Percentiles rank a stretch among this genome's conserved stretches.
These are phyloP conservation scores for Antheraea mylitta DNA, from an alignment of 1,140 invertebrate species.

Conservation along the genomic window DNA sequence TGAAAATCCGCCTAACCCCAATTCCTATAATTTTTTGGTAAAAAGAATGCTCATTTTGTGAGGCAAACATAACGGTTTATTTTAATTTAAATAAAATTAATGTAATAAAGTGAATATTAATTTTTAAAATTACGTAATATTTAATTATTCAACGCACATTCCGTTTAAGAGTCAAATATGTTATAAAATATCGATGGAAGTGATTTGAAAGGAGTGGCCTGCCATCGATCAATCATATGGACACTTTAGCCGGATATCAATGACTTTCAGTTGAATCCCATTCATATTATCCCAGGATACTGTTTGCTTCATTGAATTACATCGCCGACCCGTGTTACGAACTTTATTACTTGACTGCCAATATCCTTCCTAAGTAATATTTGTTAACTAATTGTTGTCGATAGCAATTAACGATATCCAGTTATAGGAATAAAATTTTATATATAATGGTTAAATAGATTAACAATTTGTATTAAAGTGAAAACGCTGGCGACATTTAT, in stretches of 20 bases:
- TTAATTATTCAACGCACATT: background rate
- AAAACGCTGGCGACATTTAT: too few species aligned
- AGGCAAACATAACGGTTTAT: too few species aligned
- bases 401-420: background rate
- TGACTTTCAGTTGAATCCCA: constrained; percentile 22
- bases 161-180: background rate
- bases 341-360: constrained; percentile 2
- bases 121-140: background rate
- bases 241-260: constrained; percentile 37
- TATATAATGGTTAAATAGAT: too few species aligned
- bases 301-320: constrained; percentile 26
- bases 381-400: constrained; percentile 4
- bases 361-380: constrained; percentile 20
- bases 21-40: too few species aligned
- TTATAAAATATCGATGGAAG: background rate
- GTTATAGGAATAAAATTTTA: too few species aligned
- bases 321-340: constrained; percentile 11
- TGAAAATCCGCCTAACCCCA: too few species aligned
- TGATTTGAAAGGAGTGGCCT: constrained; percentile 16
- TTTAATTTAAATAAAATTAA: too few species aligned
- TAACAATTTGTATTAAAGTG: too few species aligned
- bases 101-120: too few species aligned
- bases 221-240: constrained; percentile 37
- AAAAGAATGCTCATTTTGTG: too few species aligned
- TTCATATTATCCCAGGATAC: constrained; percentile 1